These are phyloP conservation scores for Laodelphax striatellus DNA, from an alignment of 1,140 invertebrate species.

Conservation along the genomic window DNA sequence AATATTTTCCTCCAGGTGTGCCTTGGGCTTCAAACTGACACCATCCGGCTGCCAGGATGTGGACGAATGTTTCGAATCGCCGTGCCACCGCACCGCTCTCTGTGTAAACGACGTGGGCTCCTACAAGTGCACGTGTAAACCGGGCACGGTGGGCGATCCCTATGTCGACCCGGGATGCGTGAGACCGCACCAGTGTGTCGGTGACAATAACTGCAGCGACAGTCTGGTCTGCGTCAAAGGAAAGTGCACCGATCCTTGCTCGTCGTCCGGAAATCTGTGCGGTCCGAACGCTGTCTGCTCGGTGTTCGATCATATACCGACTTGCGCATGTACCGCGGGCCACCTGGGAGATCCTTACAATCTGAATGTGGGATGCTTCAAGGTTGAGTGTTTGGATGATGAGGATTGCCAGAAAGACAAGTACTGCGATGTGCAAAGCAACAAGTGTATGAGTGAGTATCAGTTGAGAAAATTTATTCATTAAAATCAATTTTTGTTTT, in stretches of 20 bases:
- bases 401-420: constrained; percentile 62
- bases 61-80: constrained; percentile 63
- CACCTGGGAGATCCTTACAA: constrained; percentile 69
- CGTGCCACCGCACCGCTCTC: constrained; percentile 64
- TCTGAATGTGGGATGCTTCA: constrained; percentile 58
- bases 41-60: constrained; percentile 61
- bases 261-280: constrained; percentile 40
- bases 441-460: constrained; percentile 62
- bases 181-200: constrained; percentile 54
- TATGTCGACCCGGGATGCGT: constrained; percentile 55
- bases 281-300: constrained; percentile 60
- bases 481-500: no score
- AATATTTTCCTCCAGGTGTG: constrained; percentile 38
- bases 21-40: constrained; percentile 51
- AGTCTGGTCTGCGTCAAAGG: constrained; percentile 56
- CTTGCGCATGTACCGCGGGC: constrained; percentile 62
- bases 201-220: constrained; percentile 54
- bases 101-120: constrained; percentile 72
- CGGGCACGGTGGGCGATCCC: constrained; percentile 67
- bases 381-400: constrained; percentile 68
- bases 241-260: constrained; percentile 66
- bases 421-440: constrained; percentile 55
- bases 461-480: neutral
- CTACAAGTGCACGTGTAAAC: constrained; percentile 64
- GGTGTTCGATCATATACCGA: constrained; percentile 52